Evolutionary conservation across 2,113 vertebrate species (phyloP).

Genomic region (Leiothrix lutea): DNA sequence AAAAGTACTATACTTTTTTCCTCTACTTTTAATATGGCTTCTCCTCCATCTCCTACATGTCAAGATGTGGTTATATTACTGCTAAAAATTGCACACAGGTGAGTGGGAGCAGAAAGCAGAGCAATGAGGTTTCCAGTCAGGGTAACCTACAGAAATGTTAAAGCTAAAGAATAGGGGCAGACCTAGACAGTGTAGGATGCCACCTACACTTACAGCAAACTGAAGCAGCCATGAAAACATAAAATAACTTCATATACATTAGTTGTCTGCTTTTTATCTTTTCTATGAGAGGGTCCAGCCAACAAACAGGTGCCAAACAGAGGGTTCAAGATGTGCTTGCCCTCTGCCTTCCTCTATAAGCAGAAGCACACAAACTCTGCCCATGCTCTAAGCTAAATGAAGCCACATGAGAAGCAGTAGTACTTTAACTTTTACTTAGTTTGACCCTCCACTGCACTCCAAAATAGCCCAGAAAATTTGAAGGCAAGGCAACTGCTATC

Average conservation of each 20-base stretch:
- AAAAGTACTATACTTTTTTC: background rate
- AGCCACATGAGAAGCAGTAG: fast-evolving
- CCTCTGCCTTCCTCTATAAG: background rate
- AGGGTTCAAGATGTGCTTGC: background rate
- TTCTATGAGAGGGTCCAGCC: background rate
- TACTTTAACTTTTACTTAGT: background rate
- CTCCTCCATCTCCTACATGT: background rate
- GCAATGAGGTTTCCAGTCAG: background rate
- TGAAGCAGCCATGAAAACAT: background rate
- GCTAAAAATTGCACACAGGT: background rate
- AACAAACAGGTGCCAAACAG: background rate
- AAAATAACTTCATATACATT: background rate
- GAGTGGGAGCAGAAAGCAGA: background rate
- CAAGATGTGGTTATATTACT: background rate
- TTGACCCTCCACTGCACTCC: background rate
- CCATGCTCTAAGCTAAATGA: background rate
- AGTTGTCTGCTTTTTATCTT: background rate
- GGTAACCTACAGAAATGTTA: background rate
- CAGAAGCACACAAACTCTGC: fast-evolving
- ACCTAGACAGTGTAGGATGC: background rate
- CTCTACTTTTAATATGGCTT: background rate
- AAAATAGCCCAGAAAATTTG: background rate
- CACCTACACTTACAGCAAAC: background rate
- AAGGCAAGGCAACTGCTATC: background rate
- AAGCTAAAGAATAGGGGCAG: background rate